Evolutionary conservation across 2,113 vertebrate species (phyloP), one percentile per base, ranked within the genome.

Genomic region (Stegostoma tigrinum): DNA sequence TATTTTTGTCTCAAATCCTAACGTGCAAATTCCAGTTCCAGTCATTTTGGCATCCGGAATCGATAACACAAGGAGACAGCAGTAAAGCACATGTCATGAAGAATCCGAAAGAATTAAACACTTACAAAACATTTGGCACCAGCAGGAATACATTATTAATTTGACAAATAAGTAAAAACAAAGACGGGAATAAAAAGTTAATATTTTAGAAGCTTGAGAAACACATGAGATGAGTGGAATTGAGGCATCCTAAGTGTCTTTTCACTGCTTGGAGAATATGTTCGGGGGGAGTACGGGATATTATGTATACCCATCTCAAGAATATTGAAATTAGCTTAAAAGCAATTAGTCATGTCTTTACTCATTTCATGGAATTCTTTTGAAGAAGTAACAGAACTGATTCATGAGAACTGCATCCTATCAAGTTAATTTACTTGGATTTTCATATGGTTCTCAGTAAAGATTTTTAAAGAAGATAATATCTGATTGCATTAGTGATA

Each of bases 1-100:
- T 91, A 91, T 38, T 91, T 66, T 64, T 91, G 45, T 19, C 17
- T 91, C 55, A 27, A 83, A 19, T 38, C 78, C 78, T 42, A 83
- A 80, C 10, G 2, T 83, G 15, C 45, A 48, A 86, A 45, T 86
- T 86, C 83, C 21, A 19, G 45, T 86, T 86, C 0, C 21, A 21
- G 34, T 66, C 12, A 91, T 91, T 21, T 91, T 91, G 89, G 30
- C 55, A 48, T n/a, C 55, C 64, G 55, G 55, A 66, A 91, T 91
- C 30, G 30, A 89, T 89, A 89, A 89, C 89, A 91, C 30, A 91
- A 91, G 34, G 34, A n/a, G 89, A 91, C 34, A 66, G 52, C 55
- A 91, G 30, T 91, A 66, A 66, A 91, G 5, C 42, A 64, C 24
- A n/a, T 66, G 89, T 91, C n/a, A 66, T 38, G 17, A 66, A 91